phyloP scores from a whole-genome alignment of 1,140 invertebrate genomes.

The Venustaconcha ellipsiformis region DNA sequence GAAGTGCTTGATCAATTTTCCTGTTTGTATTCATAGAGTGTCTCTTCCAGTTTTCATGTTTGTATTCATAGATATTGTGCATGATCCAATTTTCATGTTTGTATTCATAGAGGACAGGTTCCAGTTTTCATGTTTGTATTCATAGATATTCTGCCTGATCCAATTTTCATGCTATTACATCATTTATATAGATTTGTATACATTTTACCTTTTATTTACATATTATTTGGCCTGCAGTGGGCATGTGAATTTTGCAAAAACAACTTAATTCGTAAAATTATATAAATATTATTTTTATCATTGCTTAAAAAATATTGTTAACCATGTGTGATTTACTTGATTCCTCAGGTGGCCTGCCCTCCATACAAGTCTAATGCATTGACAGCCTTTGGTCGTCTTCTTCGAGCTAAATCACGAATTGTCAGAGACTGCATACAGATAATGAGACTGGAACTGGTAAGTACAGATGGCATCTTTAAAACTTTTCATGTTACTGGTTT shows the following conservation, averaged over 20 bases:
- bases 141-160: too few relatives aligned
- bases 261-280: not conserved
- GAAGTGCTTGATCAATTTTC: too few relatives aligned
- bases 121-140: too few relatives aligned
- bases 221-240: too few relatives aligned
- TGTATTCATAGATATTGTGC: too few relatives aligned
- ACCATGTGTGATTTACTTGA: not conserved
- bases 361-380: slow-evolving; percentile 92
- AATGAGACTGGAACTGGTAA: slow-evolving; percentile 83
- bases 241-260: not conserved
- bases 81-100: too few relatives aligned
- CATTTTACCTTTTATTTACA: too few relatives aligned
- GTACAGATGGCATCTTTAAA: slow-evolving; percentile 9
- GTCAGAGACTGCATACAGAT: slow-evolving; percentile 93
- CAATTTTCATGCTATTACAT: not conserved
- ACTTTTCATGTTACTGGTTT: not conserved
- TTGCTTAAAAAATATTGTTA: not conserved
- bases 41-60: too few relatives aligned
- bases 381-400: slow-evolving; percentile 83
- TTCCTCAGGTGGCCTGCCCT: slow-evolving; percentile 72
- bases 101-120: too few relatives aligned
- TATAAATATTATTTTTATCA: not conserved
- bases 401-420: slow-evolving; percentile 85
- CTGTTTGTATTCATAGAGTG: too few relatives aligned
- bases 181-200: not conserved